A percentile compares a stretch with the other conserved stretches of the same genome.
These are phyloP conservation scores for Morpho helenor DNA, from an alignment of 2,888 invertebrate species.

Conservation along the genomic window DNA sequence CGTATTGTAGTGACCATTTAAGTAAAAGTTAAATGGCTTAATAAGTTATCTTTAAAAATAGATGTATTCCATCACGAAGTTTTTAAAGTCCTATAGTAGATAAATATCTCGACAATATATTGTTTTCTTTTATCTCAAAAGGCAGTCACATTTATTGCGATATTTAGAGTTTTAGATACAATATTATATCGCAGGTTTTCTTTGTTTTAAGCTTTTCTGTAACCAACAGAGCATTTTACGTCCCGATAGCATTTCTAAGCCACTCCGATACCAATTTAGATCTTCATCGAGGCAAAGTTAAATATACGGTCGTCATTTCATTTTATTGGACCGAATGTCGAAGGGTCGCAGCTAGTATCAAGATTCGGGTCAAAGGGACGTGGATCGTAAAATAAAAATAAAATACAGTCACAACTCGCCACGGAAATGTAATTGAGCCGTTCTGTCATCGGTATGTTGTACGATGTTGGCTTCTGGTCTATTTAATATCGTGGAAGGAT, in stretches of 20 bases:
- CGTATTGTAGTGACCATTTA: no score
- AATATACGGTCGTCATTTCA: constrained; percentile 47
- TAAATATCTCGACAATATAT: no score
- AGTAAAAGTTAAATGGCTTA: no score
- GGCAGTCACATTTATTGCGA: no score
- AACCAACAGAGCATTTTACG: background rate
- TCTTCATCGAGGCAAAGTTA: constrained; percentile 37
- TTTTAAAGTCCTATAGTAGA: no score
- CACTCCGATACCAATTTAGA: constrained; percentile 19
- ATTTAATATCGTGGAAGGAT: no score
- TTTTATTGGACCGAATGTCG: constrained; percentile 46
- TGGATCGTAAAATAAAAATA: constrained; percentile 36
- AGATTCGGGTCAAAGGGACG: constrained; percentile 37
- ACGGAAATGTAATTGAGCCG: constrained; percentile 18
- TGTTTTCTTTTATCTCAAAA: no score
- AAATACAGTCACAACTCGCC: constrained; percentile 23
- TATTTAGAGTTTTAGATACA: no score
- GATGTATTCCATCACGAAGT: no score
- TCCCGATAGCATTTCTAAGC: constrained; percentile 26
- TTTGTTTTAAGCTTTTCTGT: no score
- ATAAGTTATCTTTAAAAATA: no score
- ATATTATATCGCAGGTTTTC: no score
- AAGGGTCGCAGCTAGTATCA: constrained; percentile 33
- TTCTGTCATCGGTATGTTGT: constrained; percentile 13
- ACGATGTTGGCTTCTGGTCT: background rate